phyloP scores from a whole-genome alignment of 2,888 invertebrate species.

The Lacanobia oleracea region DNA sequence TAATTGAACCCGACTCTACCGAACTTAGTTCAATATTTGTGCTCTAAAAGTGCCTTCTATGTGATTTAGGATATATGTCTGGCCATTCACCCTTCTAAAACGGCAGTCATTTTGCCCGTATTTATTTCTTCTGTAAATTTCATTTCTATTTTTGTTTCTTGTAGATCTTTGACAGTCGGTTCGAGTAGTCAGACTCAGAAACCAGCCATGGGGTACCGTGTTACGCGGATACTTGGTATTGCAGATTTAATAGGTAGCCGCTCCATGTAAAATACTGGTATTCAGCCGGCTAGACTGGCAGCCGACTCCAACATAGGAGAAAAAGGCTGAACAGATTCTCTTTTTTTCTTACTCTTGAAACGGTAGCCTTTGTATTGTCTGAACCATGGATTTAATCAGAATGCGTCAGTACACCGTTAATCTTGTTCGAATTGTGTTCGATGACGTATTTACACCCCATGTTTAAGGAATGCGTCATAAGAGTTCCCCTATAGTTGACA shows the following conservation, averaged over 20 bases:
- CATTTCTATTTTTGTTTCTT: too few species aligned
- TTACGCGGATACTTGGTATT: too few species aligned
- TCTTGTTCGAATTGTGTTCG: constrained; percentile 1
- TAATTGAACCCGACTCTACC: neutral
- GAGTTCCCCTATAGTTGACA: constrained; percentile 14
- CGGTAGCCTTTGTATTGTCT: neutral
- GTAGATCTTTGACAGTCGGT: too few species aligned
- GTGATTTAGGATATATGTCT: neutral
- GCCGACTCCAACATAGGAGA: too few species aligned
- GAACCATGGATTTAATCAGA: constrained; percentile 13
- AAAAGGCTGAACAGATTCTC: too few species aligned
- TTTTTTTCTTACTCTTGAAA: neutral
- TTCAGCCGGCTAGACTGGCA: too few species aligned
- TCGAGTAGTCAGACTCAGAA: too few species aligned
- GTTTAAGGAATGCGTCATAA: constrained; percentile 47
- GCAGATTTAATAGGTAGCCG: too few species aligned
- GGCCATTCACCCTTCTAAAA: neutral
- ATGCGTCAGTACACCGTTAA: neutral
- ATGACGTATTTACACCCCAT: constrained; percentile 24
- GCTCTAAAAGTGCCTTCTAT: neutral
- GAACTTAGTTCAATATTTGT: neutral
- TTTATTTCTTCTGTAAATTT: neutral
- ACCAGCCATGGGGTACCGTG: too few species aligned
- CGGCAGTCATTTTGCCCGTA: neutral
- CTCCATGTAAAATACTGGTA: too few species aligned